Evolutionary conservation across 1,140 invertebrate genomes (phyloP).

Genomic region (Limonius californicus): DNA sequence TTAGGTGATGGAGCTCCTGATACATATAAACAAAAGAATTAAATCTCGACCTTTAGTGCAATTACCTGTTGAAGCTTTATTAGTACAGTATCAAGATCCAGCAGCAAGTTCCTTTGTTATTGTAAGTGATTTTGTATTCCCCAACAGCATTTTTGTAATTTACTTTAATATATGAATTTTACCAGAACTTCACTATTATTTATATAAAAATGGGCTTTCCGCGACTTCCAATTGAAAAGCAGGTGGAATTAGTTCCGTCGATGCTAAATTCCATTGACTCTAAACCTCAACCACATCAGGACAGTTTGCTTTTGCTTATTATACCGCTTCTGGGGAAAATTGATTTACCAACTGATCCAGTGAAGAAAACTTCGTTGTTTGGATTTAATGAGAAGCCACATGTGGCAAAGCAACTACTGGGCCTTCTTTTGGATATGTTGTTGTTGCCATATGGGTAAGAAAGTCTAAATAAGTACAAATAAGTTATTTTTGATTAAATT

Average conservation of each 20-base stretch:
- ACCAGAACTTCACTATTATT: constrained; percentile 90
- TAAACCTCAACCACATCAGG: constrained; percentile 80
- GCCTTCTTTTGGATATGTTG: constrained; percentile 78
- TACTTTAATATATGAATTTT: constrained; percentile 48
- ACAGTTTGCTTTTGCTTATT: constrained; percentile 76
- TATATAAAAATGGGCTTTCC: constrained; percentile 92
- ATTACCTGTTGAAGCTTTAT: constrained; percentile 79
- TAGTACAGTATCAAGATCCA: constrained; percentile 78
- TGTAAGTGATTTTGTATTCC: constrained; percentile 64
- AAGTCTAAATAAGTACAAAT: not conserved
- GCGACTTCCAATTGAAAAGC: constrained; percentile 68
- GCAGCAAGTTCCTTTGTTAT: constrained; percentile 76
- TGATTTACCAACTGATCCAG: constrained; percentile 61
- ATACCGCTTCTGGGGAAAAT: constrained; percentile 75
- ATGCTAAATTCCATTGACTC: constrained; percentile 75
- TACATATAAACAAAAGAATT: constrained; percentile 86
- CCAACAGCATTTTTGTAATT: not conserved
- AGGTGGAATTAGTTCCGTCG: constrained; percentile 70
- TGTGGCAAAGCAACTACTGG: constrained; percentile 65
- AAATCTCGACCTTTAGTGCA: constrained; percentile 81
- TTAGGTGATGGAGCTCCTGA: constrained; percentile 88
- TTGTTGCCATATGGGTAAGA: constrained; percentile 80
- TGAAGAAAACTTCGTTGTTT: constrained; percentile 59
- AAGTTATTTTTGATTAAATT: not conserved
- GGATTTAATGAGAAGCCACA: constrained; percentile 62